Conservation (phyloP, 92 coral and sea anemone species). For the Umimayanthus kanabou region DNA sequence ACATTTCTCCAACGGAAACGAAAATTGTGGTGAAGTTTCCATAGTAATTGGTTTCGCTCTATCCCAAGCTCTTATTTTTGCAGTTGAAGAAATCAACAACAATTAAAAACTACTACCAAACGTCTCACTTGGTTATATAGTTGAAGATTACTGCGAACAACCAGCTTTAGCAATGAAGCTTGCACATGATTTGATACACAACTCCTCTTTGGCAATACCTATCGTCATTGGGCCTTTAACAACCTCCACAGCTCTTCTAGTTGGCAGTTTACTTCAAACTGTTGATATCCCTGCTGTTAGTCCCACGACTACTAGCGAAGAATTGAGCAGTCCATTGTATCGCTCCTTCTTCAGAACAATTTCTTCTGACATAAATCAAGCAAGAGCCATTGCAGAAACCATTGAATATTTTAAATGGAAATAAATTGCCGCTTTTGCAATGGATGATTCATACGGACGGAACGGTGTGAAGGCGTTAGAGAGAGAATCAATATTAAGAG, state of each 20-base stretch:
- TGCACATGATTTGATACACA: conserved; percentile 32
- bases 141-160: conserved; percentile 64
- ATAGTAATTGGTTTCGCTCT: not conserved
- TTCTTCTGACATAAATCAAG: conserved; percentile 71
- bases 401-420: conserved; percentile 72
- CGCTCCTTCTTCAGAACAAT: conserved; percentile 68
- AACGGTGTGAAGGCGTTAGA: conserved; percentile 62
- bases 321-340: conserved; percentile 6
- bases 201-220: conserved; percentile 7
- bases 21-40: not conserved
- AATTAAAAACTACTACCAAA: conserved; percentile 46
- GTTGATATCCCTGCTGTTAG: too few relatives aligned
- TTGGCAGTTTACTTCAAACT: conserved; percentile 46
- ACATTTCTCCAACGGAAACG: not conserved
- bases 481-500: conserved; percentile 51
- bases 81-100: conserved; percentile 44
- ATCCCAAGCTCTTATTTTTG: not conserved
- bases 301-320: conserved; percentile 18
- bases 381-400: conserved; percentile 75
- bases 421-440: conserved; percentile 73
- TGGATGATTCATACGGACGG: conserved; percentile 73
- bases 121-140: not conserved
- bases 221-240: conserved; percentile 68
- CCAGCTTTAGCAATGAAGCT: conserved; percentile 56
- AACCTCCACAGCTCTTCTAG: conserved; percentile 62